Evolutionary conservation across 2,113 vertebrate genomes (phyloP), one percentile per base, ranked within the genome.

Genomic region (Podocnemis expansa): DNA sequence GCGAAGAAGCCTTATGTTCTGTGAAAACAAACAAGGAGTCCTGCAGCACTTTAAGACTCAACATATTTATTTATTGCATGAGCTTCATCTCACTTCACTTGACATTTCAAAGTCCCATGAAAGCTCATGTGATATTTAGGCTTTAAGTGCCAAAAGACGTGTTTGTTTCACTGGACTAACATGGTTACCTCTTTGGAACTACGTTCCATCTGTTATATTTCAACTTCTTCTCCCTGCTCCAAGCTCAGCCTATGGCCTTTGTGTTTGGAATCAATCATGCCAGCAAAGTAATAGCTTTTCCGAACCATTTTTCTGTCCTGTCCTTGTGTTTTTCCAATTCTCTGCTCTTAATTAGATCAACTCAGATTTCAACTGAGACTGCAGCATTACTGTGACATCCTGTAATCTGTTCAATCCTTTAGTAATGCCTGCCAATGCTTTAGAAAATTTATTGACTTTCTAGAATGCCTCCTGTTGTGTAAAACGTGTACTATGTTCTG

Each of bases 401-500:
- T 17, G n/a, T 52, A 89, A 78, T 60, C 58, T 73, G 24, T 5
- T 4, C 84, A 60, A 6, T 81, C 43, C 21, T 82, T 79, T 54
- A 63, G 47, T 60, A 86, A 82, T 70, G 67, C 24, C 27, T 79
- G 29, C 90, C 73, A 87, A 70, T 19, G 60, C 5, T 89, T 91
- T 70, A 82, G 9, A 60, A 91, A 88, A 82, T 56, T 73, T 84
- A 89, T 58, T 13, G 25, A 67, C 31, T 80, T 41, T 75, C 51
- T 79, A 54, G 31, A 78, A 38, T 54, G 12, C 6, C 29, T n/a
- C 34, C 27, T 81, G 5, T 78, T 54, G 9, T 4, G 24, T 80
- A 82, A 89, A 85, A 78, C 29, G 45, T 21, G 2, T 31, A 55
- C 80, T 31, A 49, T 54, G 47, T 80, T 63, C 56, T 38, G 51